Evolutionary conservation across 2,113 vertebrate genomes (phyloP).

Genomic region (Eubucco bourcierii): DNA sequence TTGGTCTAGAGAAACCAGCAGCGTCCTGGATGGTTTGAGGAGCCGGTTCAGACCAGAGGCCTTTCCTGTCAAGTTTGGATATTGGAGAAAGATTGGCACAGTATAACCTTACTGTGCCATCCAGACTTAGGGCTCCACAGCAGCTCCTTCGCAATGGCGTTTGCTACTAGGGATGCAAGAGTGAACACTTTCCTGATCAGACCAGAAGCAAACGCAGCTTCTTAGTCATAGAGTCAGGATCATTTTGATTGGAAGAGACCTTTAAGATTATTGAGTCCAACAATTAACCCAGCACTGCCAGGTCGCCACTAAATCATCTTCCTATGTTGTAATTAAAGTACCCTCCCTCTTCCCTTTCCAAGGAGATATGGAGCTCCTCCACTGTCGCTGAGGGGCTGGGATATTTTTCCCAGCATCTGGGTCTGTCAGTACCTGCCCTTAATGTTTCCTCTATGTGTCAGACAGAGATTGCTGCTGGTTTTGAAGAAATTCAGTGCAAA

Average conservation of each 20-base stretch:
- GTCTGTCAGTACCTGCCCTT: not conserved
- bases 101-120: not conserved
- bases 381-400: not conserved
- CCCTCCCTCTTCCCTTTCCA: not conserved
- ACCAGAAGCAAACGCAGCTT: not conserved
- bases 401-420: not conserved
- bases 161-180: not conserved
- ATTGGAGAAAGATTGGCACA: not conserved
- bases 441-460: not conserved
- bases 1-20: not conserved
- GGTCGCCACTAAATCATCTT: not conserved
- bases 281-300: no score
- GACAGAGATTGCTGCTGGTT: not conserved
- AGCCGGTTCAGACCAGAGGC: not conserved
- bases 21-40: not conserved
- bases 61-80: not conserved
- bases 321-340: not conserved
- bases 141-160: not conserved
- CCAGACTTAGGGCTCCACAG: not conserved
- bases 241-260: no score
- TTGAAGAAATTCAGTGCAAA: constrained; percentile 12
- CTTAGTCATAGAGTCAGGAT: no score
- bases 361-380: not conserved
- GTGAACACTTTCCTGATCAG: not conserved
- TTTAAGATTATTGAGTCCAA: no score